Conservation (phyloP, 2,888 invertebrate species). For the Leptinotarsa juncta region DNA sequence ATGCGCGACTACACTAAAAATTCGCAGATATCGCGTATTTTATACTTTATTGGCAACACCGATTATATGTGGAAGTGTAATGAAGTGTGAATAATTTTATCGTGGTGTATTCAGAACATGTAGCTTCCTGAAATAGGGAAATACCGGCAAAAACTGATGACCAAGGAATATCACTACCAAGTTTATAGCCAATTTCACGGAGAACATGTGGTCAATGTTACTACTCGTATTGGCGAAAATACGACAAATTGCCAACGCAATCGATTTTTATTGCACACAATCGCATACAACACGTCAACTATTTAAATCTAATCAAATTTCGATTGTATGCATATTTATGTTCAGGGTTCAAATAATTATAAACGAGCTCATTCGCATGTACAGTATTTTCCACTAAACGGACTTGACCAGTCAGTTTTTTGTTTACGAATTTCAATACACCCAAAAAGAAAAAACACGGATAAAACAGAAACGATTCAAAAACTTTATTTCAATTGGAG, state of each 20-base stretch:
- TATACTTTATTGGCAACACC: too few relatives aligned
- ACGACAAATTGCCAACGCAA: not conserved
- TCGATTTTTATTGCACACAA: not conserved
- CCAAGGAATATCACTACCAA: not conserved
- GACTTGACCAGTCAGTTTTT: too few relatives aligned
- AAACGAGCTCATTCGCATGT: too few relatives aligned
- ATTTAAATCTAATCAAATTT: not conserved
- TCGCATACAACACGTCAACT: not conserved
- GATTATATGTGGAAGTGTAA: too few relatives aligned
- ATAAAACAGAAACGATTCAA: too few relatives aligned
- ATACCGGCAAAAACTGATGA: not conserved
- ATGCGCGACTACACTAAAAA: too few relatives aligned
- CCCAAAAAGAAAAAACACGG: too few relatives aligned
- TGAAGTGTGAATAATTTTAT: slow-evolving; percentile 11
- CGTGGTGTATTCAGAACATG: slow-evolving; percentile 7
- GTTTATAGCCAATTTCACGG: not conserved
- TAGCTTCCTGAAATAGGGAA: slow-evolving; percentile 8
- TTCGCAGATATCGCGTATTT: too few relatives aligned
- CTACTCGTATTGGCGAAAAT: not conserved
- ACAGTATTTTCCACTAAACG: too few relatives aligned
- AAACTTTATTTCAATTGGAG: too few relatives aligned
- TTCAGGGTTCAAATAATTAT: not conserved
- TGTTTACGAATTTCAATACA: too few relatives aligned
- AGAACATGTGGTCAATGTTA: not conserved
- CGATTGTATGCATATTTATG: not conserved